phyloP scores from a whole-genome alignment of 2,113 vertebrate species.

The Proterorhinus semilunaris region DNA sequence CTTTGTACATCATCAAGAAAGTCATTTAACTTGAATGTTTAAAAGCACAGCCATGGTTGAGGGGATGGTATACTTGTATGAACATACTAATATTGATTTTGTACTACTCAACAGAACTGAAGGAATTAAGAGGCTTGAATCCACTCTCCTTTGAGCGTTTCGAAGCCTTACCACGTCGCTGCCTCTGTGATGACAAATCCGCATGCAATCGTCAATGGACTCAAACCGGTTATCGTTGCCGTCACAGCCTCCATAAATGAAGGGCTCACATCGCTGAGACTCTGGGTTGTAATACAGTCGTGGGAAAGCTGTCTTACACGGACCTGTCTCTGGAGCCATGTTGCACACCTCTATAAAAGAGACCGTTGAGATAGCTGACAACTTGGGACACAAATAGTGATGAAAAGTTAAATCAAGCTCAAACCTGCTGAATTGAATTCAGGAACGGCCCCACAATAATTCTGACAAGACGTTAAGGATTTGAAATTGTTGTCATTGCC shows the following conservation, averaged over 20 bases:
- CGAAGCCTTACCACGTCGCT: not conserved
- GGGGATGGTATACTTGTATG: too few relatives aligned
- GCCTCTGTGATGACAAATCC: not conserved
- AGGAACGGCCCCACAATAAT: not conserved
- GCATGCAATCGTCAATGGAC: not conserved
- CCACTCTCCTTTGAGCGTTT: not conserved
- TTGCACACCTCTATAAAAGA: not conserved
- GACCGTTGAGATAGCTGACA: not conserved
- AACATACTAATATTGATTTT: too few relatives aligned
- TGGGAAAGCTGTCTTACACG: not conserved
- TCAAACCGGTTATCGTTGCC: not conserved
- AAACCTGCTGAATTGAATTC: not conserved
- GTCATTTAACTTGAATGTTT: too few relatives aligned
- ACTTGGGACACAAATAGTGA: not conserved
- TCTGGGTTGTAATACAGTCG: not conserved
- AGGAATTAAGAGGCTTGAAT: not conserved
- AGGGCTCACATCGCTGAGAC: not conserved
- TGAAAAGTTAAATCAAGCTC: not conserved
- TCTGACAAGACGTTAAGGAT: not conserved
- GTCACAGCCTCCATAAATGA: slow-evolving; percentile 1
- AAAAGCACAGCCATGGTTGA: too few relatives aligned
- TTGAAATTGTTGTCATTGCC: not conserved
- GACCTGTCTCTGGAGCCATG: not conserved
- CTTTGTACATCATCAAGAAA: too few relatives aligned
- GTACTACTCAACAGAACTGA: not conserved